Evolutionary conservation across 1,140 invertebrate species (phyloP).

Genomic region (Drosophila tani): DNA sequence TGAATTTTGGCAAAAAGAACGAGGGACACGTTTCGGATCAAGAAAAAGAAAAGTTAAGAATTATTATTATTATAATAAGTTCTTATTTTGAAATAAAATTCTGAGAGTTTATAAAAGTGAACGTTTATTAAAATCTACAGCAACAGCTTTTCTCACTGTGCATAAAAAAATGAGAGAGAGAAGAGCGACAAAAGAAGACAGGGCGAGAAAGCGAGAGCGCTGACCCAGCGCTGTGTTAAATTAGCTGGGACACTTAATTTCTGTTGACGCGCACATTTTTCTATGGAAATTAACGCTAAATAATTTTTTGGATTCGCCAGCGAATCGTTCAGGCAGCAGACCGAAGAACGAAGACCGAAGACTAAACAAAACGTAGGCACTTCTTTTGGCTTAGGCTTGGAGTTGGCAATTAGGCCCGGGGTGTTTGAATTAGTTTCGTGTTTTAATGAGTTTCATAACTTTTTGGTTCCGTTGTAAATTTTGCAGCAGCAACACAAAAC

Average conservation of each 20-base stretch:
- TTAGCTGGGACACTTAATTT: slow-evolving; percentile 83
- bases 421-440: slow-evolving; percentile 83
- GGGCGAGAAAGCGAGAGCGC: slow-evolving; percentile 32
- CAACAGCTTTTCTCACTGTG: not conserved
- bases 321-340: slow-evolving; percentile 47
- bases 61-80: too few species aligned
- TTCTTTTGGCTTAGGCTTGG: slow-evolving; percentile 51
- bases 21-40: too few species aligned
- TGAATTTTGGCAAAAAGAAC: too few species aligned
- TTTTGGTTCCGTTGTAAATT: slow-evolving; percentile 83
- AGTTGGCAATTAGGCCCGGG: slow-evolving; percentile 81
- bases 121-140: too few species aligned
- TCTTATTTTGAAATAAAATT: too few species aligned
- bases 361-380: slow-evolving; percentile 3
- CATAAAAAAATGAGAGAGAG: not conserved
- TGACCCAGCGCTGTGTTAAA: slow-evolving; percentile 73
- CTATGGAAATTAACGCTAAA: slow-evolving; percentile 83
- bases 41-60: too few species aligned
- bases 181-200: not conserved
- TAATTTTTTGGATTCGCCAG: slow-evolving; percentile 76
- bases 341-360: slow-evolving; percentile 5
- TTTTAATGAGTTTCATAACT: slow-evolving; percentile 83
- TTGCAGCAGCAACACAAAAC: slow-evolving; percentile 58
- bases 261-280: slow-evolving; percentile 83
- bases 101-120: too few species aligned